These are phyloP conservation scores for Zygogramma bicolorata DNA, from an alignment of 2,888 invertebrate species.

Conservation along the genomic window DNA sequence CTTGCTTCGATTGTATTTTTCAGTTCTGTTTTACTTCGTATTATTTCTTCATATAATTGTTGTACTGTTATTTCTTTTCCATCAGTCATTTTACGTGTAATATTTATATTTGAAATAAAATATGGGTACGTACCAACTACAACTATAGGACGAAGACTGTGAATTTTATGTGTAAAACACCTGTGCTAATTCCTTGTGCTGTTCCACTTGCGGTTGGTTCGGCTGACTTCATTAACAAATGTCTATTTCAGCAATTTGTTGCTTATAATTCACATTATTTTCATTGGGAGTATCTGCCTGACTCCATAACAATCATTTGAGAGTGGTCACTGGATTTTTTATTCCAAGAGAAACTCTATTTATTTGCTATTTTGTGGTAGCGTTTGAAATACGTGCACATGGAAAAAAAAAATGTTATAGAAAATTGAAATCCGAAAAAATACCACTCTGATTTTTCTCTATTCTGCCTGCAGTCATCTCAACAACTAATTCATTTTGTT, in stretches of 20 bases:
- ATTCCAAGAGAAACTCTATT: too few species aligned
- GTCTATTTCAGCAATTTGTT: constrained; percentile 2
- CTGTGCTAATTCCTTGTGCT: constrained; percentile 8
- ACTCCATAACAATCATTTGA: constrained; percentile 4
- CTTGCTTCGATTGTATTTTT: constrained; percentile 16
- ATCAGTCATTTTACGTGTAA: constrained; percentile 4
- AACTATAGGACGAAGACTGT: constrained; percentile 1
- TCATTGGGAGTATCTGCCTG: not conserved
- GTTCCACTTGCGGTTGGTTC: constrained; percentile 4
- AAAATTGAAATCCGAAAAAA: too few species aligned
- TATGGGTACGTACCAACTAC: constrained; percentile 8
- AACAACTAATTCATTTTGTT: too few species aligned
- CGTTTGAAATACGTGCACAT: too few species aligned
- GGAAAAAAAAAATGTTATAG: too few species aligned
- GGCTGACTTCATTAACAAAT: constrained; percentile 5
- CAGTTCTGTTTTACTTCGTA: constrained; percentile 1
- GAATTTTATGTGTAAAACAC: constrained; percentile 9
- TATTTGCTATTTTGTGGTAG: too few species aligned
- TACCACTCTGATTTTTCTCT: too few species aligned
- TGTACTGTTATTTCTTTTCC: constrained; percentile 10
- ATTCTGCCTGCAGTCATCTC: too few species aligned
- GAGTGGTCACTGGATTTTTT: constrained; percentile 8
- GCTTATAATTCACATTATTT: constrained; percentile 6
- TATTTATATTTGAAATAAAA: not conserved
- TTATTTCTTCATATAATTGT: not conserved